phyloP scores from a whole-genome alignment of 2,888 invertebrate genomes.

The Amphimallon solstitiale region DNA sequence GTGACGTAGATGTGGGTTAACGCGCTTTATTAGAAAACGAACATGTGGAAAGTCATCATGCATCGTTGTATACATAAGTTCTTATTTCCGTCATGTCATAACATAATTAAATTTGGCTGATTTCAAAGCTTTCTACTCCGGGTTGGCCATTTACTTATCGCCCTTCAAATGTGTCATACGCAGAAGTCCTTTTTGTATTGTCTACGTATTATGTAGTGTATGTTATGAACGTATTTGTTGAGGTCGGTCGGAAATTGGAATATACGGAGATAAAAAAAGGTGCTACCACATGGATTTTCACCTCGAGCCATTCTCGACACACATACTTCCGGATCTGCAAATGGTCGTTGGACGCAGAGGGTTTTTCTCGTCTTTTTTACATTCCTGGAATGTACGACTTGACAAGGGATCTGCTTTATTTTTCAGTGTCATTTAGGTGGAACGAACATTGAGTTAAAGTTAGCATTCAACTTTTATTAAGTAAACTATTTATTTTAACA shows the following conservation, averaged over 20 bases:
- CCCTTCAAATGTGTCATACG: slow-evolving; percentile 48
- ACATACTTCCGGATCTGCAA: slow-evolving; percentile 10
- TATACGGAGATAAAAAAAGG: slow-evolving; percentile 45
- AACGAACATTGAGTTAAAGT: too few relatives aligned
- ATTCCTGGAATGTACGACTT: too few relatives aligned
- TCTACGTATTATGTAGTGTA: slow-evolving; percentile 37
- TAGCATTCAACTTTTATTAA: too few relatives aligned
- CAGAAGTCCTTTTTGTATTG: slow-evolving; percentile 46
- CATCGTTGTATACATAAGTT: slow-evolving; percentile 13
- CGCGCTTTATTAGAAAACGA: too few relatives aligned
- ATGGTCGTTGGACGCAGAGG: not conserved
- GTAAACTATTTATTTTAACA: too few relatives aligned
- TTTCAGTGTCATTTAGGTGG: too few relatives aligned
- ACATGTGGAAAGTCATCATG: slow-evolving; percentile 32
- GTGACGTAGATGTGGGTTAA: too few relatives aligned
- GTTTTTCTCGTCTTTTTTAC: slow-evolving; percentile 8
- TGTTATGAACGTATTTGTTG: not conserved
- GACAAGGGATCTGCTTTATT: too few relatives aligned
- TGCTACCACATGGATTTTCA: slow-evolving; percentile 35
- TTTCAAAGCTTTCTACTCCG: slow-evolving; percentile 49
- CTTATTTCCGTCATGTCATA: slow-evolving; percentile 52
- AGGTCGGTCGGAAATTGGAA: slow-evolving; percentile 55
- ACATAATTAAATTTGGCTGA: slow-evolving; percentile 51
- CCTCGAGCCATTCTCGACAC: slow-evolving; percentile 37
- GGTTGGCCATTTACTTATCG: slow-evolving; percentile 52